Evolutionary conservation across 2,113 vertebrate species (phyloP).

Genomic region (Picathartes gymnocephalus): DNA sequence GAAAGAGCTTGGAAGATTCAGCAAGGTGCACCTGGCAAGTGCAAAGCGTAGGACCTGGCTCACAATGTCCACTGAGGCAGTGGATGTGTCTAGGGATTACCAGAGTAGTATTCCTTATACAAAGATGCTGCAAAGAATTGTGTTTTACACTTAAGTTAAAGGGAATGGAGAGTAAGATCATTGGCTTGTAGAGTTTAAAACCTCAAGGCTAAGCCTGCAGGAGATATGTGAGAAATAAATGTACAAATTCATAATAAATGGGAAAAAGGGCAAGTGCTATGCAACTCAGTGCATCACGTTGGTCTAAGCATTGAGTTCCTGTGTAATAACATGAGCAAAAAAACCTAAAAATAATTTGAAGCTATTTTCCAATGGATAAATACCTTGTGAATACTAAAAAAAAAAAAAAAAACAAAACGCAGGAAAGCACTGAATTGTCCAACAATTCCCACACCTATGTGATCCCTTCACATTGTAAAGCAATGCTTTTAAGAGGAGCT

Average conservation of each 20-base stretch:
- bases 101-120: neutral
- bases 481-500: neutral
- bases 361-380: neutral
- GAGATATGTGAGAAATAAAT: neutral
- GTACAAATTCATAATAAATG: neutral
- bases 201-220: neutral
- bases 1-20: neutral
- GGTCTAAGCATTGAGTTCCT: neutral
- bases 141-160: neutral
- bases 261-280: neutral
- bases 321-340: neutral
- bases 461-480: neutral
- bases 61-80: neutral
- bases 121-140: neutral
- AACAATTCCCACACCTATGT: neutral
- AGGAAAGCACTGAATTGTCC: neutral
- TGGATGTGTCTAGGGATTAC: neutral
- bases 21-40: neutral
- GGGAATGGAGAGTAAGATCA: neutral
- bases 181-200: neutral
- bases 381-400: neutral
- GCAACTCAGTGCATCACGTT: neutral
- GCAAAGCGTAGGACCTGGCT: fast-evolving
- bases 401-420: neutral
- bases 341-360: neutral